These are phyloP conservation scores for Beris morrisii DNA, from an alignment of 2,888 invertebrate species.

Conservation along the genomic window DNA sequence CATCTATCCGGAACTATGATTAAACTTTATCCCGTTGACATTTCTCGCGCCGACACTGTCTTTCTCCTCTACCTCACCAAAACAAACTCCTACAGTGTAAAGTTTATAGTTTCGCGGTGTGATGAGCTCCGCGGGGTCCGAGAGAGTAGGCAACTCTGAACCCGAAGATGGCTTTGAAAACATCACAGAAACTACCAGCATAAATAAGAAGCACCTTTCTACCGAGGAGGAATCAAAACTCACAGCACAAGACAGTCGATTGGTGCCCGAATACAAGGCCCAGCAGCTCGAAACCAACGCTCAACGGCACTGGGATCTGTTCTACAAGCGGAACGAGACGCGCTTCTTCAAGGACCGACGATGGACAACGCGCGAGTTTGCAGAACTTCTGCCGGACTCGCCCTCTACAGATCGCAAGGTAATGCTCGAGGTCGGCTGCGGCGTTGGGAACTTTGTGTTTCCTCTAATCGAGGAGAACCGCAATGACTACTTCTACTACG, in stretches of 20 bases:
- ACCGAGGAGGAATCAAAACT: slow-evolving; percentile 66
- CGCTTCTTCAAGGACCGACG: slow-evolving; percentile 94
- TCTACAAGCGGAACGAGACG: slow-evolving; percentile 92
- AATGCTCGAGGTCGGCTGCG: slow-evolving; percentile 84
- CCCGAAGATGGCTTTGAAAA: too few species aligned
- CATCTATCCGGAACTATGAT: too few species aligned
- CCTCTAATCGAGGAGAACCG: slow-evolving; percentile 82
- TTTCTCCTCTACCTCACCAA: too few species aligned
- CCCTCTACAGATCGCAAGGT: slow-evolving; percentile 15
- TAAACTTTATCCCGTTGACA: too few species aligned
- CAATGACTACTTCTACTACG: slow-evolving; percentile 71
- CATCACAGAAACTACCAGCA: neutral
- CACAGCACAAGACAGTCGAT: slow-evolving; percentile 67
- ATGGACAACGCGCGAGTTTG: slow-evolving; percentile 95
- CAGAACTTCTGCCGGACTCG: slow-evolving; percentile 64
- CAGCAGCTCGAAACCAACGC: slow-evolving; percentile 78
- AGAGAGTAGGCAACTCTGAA: too few species aligned
- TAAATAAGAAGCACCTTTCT: slow-evolving; percentile 48
- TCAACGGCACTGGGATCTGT: slow-evolving; percentile 91
- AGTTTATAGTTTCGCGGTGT: too few species aligned
- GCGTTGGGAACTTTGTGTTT: slow-evolving; percentile 95
- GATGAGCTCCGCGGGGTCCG: too few species aligned
- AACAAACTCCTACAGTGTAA: too few species aligned
- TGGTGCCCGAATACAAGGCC: slow-evolving; percentile 75
- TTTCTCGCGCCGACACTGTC: too few species aligned